A percentile compares a stretch with the other conserved stretches of the same genome.
Evolutionary conservation across 2,113 vertebrate species (phyloP).

Genomic region (Pangasianodon gigas): DNA sequence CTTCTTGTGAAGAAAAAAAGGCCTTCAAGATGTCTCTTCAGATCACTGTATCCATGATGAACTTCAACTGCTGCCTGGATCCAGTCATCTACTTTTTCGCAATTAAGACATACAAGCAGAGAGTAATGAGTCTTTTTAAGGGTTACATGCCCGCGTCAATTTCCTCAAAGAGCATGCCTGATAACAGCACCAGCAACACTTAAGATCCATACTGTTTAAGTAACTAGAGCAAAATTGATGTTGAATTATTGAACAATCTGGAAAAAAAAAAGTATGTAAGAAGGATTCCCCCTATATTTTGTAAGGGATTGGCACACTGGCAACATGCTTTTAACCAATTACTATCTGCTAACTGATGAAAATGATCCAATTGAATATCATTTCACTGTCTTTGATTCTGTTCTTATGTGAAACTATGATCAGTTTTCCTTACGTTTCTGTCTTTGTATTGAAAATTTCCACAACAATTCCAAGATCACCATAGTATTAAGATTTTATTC

Average conservation of each 20-base stretch:
- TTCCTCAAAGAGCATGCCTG: slow-evolving; percentile 69
- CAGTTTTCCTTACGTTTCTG: neutral
- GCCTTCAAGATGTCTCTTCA: slow-evolving; percentile 78
- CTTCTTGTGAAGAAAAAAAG: slow-evolving; percentile 70
- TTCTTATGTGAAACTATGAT: neutral
- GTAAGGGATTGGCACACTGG: neutral
- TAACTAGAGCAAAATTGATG: neutral
- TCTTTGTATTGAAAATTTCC: neutral
- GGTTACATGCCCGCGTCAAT: slow-evolving; percentile 65
- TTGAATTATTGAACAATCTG: neutral
- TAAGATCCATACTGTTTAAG: slow-evolving; percentile 44
- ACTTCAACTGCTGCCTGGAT: slow-evolving; percentile 83
- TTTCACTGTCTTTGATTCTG: neutral
- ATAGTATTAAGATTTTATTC: neutral
- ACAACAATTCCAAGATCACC: neutral
- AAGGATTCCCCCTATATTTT: too few relatives aligned
- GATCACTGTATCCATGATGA: slow-evolving; percentile 81
- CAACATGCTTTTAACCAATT: neutral
- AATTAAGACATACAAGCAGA: slow-evolving; percentile 80
- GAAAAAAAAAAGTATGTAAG: neutral
- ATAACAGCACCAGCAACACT: slow-evolving; percentile 79
- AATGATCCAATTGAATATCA: neutral
- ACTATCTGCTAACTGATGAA: neutral
- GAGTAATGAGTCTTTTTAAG: slow-evolving; percentile 77
- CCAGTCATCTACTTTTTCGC: slow-evolving; percentile 87